phyloP scores from a whole-genome alignment of 2,888 invertebrate genomes.

The Tholera decimalis region DNA sequence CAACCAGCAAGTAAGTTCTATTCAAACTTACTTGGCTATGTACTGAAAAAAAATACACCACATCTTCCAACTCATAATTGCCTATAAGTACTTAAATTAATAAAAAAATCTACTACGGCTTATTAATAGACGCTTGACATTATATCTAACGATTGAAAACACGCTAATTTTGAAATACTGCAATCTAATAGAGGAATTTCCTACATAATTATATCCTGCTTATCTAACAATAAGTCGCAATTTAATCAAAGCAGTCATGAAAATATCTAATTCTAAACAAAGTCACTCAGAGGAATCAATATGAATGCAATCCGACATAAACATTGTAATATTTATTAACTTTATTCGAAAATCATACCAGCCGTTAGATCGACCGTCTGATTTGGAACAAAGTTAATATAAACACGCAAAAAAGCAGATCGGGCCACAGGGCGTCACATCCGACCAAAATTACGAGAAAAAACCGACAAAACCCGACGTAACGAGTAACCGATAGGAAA shows the following conservation, averaged over 20 bases:
- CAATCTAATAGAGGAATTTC: too few relatives aligned
- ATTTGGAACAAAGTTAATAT: conserved; percentile 56
- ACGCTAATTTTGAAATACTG: too few relatives aligned
- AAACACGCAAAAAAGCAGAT: conserved; percentile 58
- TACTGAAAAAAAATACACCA: too few relatives aligned
- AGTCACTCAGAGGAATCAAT: not conserved
- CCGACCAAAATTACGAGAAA: conserved; percentile 72
- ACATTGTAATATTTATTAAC: not conserved
- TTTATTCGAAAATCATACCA: conserved; percentile 10
- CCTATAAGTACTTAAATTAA: too few relatives aligned
- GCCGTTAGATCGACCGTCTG: conserved; percentile 9
- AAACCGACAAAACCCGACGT: conserved; percentile 71
- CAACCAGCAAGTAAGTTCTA: not conserved
- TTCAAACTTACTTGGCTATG: not conserved
- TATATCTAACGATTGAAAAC: too few relatives aligned
- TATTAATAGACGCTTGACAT: too few relatives aligned
- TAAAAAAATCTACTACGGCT: too few relatives aligned
- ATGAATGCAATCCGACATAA: not conserved
- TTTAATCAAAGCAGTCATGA: too few relatives aligned
- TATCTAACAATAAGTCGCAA: too few relatives aligned
- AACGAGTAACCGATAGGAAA: conserved; percentile 80
- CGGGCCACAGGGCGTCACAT: conserved; percentile 61
- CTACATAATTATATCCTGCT: too few relatives aligned
- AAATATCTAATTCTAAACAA: too few relatives aligned
- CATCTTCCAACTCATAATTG: too few relatives aligned